Evolutionary conservation across 2,113 vertebrate species (phyloP).

Genomic region (Zosterops lateralis): DNA sequence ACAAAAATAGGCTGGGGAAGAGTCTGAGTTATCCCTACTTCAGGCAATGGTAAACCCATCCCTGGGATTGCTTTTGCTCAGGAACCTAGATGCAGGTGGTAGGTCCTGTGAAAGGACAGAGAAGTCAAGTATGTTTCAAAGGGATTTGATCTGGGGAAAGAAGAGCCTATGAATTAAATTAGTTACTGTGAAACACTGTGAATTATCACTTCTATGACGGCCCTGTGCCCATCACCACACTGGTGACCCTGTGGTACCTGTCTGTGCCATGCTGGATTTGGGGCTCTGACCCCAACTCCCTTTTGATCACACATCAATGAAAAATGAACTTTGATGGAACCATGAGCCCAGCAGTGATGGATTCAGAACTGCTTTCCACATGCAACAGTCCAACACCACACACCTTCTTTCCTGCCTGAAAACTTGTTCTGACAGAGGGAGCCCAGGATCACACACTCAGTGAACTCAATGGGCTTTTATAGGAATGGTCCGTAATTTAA

Average conservation of each 20-base stretch:
- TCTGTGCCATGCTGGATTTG: background rate
- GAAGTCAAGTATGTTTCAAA: background rate
- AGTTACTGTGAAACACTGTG: background rate
- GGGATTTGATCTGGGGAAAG: background rate
- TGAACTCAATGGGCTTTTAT: background rate
- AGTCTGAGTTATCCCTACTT: background rate
- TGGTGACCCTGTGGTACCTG: fast-evolving
- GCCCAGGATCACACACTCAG: background rate
- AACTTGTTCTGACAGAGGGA: background rate
- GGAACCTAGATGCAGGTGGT: fast-evolving
- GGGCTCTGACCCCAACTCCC: background rate
- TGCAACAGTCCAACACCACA: background rate
- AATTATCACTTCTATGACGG: background rate
- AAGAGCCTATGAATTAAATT: background rate
- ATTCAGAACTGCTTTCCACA: background rate
- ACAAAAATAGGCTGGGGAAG: background rate
- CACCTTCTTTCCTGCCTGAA: background rate
- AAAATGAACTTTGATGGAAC: background rate
- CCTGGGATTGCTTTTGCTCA: background rate
- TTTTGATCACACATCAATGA: background rate
- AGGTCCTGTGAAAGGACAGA: background rate
- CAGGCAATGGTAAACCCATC: background rate
- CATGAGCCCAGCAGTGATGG: background rate
- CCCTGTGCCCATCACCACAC: background rate
- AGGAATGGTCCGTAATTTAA: background rate